These are phyloP conservation scores for Periophthalmodon schlosseri DNA, from an alignment of 2,113 vertebrate genomes.

Conservation along the genomic window DNA sequence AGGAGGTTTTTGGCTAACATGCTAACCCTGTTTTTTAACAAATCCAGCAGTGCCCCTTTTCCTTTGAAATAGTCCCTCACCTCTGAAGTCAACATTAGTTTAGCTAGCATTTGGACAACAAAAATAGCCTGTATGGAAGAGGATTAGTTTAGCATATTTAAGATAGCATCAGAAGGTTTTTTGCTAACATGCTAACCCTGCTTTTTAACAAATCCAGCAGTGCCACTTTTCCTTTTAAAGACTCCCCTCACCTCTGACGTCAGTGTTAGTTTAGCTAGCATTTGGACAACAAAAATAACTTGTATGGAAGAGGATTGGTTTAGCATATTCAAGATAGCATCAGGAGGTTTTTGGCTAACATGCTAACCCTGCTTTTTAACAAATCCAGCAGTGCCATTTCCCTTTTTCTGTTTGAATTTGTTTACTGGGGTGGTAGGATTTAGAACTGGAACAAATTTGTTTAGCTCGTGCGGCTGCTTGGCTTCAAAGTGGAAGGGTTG, in stretches of 20 bases:
- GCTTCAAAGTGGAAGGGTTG: not conserved
- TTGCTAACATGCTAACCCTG: not conserved
- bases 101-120: constrained; percentile 23
- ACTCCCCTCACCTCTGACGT: not conserved
- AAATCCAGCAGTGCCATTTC: not conserved
- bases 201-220: not conserved
- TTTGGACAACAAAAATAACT: constrained; percentile 35
- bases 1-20: not conserved
- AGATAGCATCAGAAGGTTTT: not conserved
- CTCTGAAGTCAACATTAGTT: not conserved
- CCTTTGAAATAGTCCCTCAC: not conserved
- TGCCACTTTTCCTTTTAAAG: not conserved
- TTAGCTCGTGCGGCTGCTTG: not conserved
- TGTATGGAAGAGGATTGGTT: not conserved
- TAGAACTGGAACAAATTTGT: not conserved
- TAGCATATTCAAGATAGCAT: constrained; percentile 29
- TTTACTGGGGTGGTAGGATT: constrained; percentile 1
- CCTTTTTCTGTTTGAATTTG: not conserved
- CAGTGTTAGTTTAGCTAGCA: not conserved
- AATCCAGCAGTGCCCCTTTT: not conserved
- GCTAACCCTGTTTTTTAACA: not conserved
- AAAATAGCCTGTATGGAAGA: no score
- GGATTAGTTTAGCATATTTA: constrained; percentile 30
- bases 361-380: not conserved
- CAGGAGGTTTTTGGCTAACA: not conserved